Evolutionary conservation across 1,140 invertebrate species (phyloP).

Genomic region (Drosophila orena): DNA sequence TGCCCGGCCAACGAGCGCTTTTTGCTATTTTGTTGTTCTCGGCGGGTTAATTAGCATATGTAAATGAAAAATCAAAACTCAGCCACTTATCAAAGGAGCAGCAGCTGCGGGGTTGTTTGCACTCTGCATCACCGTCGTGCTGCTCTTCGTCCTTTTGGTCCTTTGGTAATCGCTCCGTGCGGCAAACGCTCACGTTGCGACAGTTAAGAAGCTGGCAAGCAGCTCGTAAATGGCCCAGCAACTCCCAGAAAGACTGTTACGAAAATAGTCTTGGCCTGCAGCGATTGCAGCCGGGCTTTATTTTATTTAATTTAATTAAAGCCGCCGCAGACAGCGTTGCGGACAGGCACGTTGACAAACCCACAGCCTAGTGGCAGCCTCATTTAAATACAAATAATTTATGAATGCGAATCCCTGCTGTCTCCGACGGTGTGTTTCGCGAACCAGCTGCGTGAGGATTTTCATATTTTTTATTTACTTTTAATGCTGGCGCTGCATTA

Average conservation of each 20-base stretch:
- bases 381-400: slow-evolving; percentile 63
- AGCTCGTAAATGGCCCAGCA: slow-evolving; percentile 28
- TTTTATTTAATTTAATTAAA: slow-evolving; percentile 53
- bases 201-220: slow-evolving; percentile 52
- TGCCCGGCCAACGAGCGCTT: slow-evolving; percentile 47
- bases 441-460: slow-evolving; percentile 27
- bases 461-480: slow-evolving; percentile 67
- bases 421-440: slow-evolving; percentile 3
- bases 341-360: slow-evolving; percentile 45
- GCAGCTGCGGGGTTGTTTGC: slow-evolving; percentile 20
- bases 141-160: slow-evolving; percentile 18
- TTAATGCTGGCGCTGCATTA: slow-evolving; percentile 58
- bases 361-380: slow-evolving; percentile 48
- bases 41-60: slow-evolving; percentile 73
- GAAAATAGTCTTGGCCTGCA: slow-evolving; percentile 8
- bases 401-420: slow-evolving; percentile 55
- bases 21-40: slow-evolving; percentile 57
- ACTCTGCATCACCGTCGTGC: slow-evolving; percentile 7
- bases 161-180: slow-evolving; percentile 45
- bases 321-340: slow-evolving; percentile 28
- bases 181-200: slow-evolving; percentile 65
- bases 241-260: slow-evolving; percentile 34
- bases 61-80: slow-evolving; percentile 77
- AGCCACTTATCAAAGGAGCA: slow-evolving; percentile 35
- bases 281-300: slow-evolving; percentile 5